Conservation (phyloP, 2,888 invertebrate genomes). For the Hipparchia semele region DNA sequence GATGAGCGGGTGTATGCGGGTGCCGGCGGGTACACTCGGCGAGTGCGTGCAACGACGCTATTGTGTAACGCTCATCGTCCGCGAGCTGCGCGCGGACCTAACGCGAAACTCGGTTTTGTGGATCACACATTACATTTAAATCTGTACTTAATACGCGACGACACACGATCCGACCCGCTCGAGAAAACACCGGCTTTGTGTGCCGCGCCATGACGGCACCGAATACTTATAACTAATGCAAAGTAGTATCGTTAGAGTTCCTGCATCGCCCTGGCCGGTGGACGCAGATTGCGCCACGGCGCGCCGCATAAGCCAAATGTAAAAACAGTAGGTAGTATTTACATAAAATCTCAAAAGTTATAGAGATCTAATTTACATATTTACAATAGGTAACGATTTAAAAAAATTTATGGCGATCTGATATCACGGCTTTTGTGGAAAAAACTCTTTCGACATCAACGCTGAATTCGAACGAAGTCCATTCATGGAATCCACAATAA, state of each 20-base stretch:
- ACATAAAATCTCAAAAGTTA: neutral
- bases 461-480: too few species aligned
- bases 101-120: neutral
- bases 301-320: neutral
- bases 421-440: neutral
- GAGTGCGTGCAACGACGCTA: neutral
- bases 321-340: neutral
- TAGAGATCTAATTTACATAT: too few species aligned
- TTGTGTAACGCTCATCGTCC: neutral
- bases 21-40: neutral
- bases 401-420: neutral
- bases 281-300: neutral
- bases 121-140: neutral
- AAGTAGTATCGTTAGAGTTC: neutral
- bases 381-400: neutral
- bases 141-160: neutral
- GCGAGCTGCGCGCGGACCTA: neutral
- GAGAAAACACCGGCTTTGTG: neutral
- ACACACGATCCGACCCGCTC: neutral
- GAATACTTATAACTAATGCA: neutral
- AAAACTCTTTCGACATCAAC: neutral
- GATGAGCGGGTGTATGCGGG: neutral
- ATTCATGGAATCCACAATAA: too few species aligned
- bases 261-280: neutral
- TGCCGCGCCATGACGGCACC: neutral